These are phyloP conservation scores for Manis javanica DNA, from an alignment of 2,797 vertebrate genomes.

Conservation along the genomic window DNA sequence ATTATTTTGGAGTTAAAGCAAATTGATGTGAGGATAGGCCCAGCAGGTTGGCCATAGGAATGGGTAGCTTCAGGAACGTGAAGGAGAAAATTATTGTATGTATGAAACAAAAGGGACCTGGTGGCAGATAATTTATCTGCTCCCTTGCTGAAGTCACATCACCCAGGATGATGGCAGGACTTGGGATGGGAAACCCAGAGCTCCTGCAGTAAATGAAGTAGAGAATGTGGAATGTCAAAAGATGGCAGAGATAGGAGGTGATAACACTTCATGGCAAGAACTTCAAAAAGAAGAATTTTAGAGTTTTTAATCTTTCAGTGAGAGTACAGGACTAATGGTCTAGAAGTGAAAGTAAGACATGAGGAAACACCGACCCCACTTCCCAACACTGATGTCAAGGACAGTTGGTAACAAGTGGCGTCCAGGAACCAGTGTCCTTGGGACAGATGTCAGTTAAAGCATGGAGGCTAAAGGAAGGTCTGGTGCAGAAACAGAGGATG, in stretches of 20 bases:
- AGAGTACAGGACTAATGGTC: background rate
- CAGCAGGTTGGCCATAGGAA: background rate
- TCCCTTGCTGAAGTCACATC: background rate
- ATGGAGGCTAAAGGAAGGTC: background rate
- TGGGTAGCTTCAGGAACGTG: background rate
- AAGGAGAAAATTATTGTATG: background rate
- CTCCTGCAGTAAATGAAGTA: background rate
- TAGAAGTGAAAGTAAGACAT: background rate
- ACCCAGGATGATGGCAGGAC: background rate
- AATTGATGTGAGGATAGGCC: background rate
- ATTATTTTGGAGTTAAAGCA: background rate
- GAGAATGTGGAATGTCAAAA: background rate
- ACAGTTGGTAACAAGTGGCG: background rate
- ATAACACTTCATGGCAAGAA: background rate
- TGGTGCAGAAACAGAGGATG: background rate
- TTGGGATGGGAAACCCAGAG: background rate
- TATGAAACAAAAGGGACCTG: background rate
- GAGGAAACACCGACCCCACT: background rate
- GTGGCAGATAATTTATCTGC: background rate
- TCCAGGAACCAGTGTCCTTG: background rate
- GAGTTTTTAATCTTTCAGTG: background rate
- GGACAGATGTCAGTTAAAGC: background rate
- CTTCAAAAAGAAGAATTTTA: background rate
- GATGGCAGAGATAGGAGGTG: background rate
- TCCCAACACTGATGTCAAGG: background rate